A percentile compares a stretch with the other conserved stretches of the same genome.
These are phyloP conservation scores for Antitype chi DNA, from an alignment of 2,888 invertebrate species.

Conservation along the genomic window DNA sequence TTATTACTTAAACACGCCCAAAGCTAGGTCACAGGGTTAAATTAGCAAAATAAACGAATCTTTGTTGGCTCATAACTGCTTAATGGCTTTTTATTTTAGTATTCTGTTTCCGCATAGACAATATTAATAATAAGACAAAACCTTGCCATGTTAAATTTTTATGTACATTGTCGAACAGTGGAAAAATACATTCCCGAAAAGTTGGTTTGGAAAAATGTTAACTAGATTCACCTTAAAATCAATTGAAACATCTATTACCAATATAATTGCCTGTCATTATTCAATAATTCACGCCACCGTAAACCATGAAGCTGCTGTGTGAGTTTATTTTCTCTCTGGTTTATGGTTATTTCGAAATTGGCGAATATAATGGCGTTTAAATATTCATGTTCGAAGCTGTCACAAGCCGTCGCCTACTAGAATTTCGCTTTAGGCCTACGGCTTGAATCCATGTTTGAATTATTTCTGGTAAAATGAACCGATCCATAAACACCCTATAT, in stretches of 20 bases:
- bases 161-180: too few species aligned
- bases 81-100: too few species aligned
- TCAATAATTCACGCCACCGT: constrained; percentile 59
- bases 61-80: too few species aligned
- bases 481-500: not conserved
- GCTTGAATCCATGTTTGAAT: constrained; percentile 19
- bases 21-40: too few species aligned
- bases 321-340: constrained; percentile 32
- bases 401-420: constrained; percentile 15
- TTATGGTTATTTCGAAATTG: constrained; percentile 40
- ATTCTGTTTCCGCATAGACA: too few species aligned
- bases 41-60: too few species aligned
- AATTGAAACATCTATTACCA: constrained; percentile 68
- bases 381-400: constrained; percentile 41
- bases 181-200: too few species aligned
- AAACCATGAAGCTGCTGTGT: constrained; percentile 21
- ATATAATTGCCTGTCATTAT: constrained; percentile 63
- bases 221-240: constrained; percentile 44
- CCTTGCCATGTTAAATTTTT: too few species aligned
- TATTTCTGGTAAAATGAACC: constrained; percentile 24
- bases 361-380: constrained; percentile 40
- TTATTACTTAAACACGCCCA: too few species aligned
- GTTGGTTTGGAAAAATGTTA: too few species aligned
- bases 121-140: too few species aligned
- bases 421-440: constrained; percentile 24